These are phyloP conservation scores for Melanotaenia parkinsoni DNA, from an alignment of 2,797 vertebrate genomes.

Conservation along the genomic window DNA sequence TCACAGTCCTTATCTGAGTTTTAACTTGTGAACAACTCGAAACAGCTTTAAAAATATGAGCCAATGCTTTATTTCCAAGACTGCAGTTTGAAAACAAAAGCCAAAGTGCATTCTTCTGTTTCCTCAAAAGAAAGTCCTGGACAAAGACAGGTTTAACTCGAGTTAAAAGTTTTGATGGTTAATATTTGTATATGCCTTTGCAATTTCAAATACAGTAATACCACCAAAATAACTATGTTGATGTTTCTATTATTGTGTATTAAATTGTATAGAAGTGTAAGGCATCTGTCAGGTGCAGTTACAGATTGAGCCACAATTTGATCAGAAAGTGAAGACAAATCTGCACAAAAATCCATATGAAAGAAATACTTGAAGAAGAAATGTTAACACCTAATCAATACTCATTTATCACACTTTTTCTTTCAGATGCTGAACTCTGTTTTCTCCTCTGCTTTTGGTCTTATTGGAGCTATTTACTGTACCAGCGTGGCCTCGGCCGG, in stretches of 20 bases:
- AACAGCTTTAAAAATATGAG: too few relatives aligned
- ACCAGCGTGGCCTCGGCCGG: slow-evolving; percentile 77
- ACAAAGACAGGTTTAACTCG: too few relatives aligned
- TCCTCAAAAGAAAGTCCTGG: too few relatives aligned
- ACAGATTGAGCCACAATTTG: neutral
- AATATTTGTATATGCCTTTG: too few relatives aligned
- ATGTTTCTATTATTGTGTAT: too few relatives aligned
- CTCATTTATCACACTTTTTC: neutral
- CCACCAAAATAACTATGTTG: too few relatives aligned
- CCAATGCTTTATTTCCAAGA: too few relatives aligned
- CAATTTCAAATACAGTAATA: too few relatives aligned
- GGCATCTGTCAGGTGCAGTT: neutral
- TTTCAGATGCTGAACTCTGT: slow-evolving; percentile 84
- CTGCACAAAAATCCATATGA: neutral
- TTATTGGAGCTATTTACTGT: slow-evolving; percentile 79
- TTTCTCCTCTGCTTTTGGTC: slow-evolving; percentile 81
- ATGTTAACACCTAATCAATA: neutral
- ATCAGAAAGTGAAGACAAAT: neutral
- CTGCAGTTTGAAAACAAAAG: too few relatives aligned
- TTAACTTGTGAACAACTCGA: neutral
- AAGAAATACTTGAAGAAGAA: neutral
- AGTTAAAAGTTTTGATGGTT: too few relatives aligned
- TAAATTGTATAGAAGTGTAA: neutral
- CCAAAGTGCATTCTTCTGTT: too few relatives aligned
- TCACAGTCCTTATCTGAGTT: neutral